Percentiles rank a stretch among this genome's conserved stretches.
These are phyloP conservation scores for Isaurus tuberculatus DNA, from an alignment of 92 coral and sea anemone genomes.

Conservation along the genomic window DNA sequence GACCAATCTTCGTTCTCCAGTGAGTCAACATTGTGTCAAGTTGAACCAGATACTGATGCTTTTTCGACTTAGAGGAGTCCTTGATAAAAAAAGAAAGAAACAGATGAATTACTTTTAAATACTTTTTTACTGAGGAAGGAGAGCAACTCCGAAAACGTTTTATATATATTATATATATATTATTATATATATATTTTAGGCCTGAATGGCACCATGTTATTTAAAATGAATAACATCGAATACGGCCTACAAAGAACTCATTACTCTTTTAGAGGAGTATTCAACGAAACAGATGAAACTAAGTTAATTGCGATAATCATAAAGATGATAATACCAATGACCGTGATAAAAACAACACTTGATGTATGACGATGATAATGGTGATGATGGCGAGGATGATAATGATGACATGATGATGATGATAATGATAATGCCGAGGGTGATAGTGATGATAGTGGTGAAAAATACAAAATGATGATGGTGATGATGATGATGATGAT, in stretches of 20 bases:
- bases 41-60: conserved; percentile 73
- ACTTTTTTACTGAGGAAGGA: too few relatives aligned
- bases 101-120: too few relatives aligned
- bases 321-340: background rate
- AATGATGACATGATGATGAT: background rate
- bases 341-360: background rate
- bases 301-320: background rate
- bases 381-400: background rate
- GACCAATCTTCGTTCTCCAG: conserved; percentile 97
- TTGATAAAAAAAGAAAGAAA: background rate
- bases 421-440: background rate
- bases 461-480: background rate
- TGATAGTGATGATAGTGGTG: background rate
- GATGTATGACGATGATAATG: background rate
- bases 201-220: too few relatives aligned
- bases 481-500: background rate
- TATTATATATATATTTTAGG: conserved; percentile 1
- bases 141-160: too few relatives aligned
- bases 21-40: conserved; percentile 90
- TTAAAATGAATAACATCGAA: conserved; percentile 1
- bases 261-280: too few relatives aligned
- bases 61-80: conserved; percentile 90
- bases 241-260: background rate
- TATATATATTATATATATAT: too few relatives aligned
- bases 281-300: background rate